phyloP scores from a whole-genome alignment of 2,113 vertebrate species.

The Oreochromis spilurus region DNA sequence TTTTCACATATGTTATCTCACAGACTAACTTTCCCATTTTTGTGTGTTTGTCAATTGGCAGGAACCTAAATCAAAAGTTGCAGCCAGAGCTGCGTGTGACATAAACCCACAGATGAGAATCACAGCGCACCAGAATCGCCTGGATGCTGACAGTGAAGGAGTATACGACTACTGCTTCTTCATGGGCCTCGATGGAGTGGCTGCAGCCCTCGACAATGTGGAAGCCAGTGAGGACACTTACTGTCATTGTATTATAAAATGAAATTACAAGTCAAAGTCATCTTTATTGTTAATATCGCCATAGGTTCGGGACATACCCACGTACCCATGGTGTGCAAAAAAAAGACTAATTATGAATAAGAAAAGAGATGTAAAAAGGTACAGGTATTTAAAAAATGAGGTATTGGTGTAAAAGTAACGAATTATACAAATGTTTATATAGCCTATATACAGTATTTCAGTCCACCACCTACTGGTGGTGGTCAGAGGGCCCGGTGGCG shows the following conservation, averaged over 20 bases:
- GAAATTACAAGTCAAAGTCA: not conserved
- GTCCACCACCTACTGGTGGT: no score
- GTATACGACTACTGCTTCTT: constrained; percentile 78
- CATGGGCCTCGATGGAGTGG: constrained; percentile 71
- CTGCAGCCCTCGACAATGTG: constrained; percentile 82
- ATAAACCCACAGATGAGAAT: constrained; percentile 80
- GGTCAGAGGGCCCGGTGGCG: no score
- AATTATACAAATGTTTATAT: not conserved
- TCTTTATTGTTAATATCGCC: not conserved
- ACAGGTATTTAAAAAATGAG: not conserved
- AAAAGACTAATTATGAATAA: not conserved
- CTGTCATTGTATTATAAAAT: not conserved
- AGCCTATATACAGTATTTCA: not conserved
- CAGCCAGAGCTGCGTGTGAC: constrained; percentile 60
- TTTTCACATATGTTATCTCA: not conserved
- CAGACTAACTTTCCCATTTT: not conserved
- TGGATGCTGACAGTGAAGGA: constrained; percentile 75
- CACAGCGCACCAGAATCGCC: constrained; percentile 67
- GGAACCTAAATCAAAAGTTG: constrained; percentile 80
- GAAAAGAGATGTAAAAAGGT: not conserved
- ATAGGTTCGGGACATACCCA: not conserved
- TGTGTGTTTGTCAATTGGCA: constrained; percentile 34
- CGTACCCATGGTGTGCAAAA: not conserved
- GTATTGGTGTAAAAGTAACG: not conserved
- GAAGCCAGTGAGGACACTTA: constrained; percentile 77